phyloP scores from a whole-genome alignment of 2,888 invertebrate species.

The Chromoteleia sp. region DNA sequence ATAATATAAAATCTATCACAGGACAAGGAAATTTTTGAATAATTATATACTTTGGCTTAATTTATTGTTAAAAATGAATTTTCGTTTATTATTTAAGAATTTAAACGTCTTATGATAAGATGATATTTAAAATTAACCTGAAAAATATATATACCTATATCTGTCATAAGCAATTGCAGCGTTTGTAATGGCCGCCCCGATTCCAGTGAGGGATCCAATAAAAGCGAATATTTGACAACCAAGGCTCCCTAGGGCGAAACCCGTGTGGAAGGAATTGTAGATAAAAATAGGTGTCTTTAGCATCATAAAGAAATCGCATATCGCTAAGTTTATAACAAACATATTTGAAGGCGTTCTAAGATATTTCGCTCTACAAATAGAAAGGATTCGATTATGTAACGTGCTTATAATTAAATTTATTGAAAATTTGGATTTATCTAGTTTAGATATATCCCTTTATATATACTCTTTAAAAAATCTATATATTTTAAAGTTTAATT shows the following conservation, averaged over 20 bases:
- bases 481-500: no score
- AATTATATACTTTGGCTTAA: no score
- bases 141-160: conserved; percentile 80
- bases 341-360: conserved; percentile 93
- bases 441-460: not conserved
- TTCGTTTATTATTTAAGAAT: no score
- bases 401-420: conserved; percentile 10
- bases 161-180: conserved; percentile 95
- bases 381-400: conserved; percentile 42
- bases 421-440: conserved; percentile 2
- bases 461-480: no score
- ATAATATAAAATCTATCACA: no score
- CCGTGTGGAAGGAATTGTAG: conserved; percentile 92
- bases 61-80: no score
- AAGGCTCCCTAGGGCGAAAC: conserved; percentile 90
- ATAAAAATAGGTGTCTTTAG: conserved; percentile 93
- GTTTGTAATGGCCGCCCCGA: conserved; percentile 92
- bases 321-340: conserved; percentile 92
- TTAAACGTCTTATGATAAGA: no score
- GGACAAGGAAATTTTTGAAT: no score
- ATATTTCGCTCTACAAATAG: conserved; percentile 87
- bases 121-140: not conserved
- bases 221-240: conserved; percentile 92
- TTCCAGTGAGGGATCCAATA: conserved; percentile 92
- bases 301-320: conserved; percentile 95